Conservation (phyloP, 2,888 invertebrate species). For the Phytoseiulus persimilis region DNA sequence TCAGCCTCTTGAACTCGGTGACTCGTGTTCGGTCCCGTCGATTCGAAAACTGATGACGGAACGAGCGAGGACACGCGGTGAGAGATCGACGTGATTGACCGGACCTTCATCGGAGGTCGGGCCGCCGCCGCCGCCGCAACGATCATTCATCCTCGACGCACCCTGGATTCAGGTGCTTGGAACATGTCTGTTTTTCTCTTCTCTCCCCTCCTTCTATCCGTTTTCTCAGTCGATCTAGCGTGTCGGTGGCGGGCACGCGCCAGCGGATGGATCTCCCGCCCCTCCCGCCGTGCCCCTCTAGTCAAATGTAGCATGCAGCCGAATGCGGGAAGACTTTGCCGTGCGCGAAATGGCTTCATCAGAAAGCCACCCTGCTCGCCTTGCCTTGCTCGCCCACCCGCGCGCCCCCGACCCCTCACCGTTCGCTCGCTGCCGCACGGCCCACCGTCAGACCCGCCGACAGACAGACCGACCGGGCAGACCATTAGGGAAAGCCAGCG, state of each 20-base stretch:
- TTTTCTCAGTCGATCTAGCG: neutral
- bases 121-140: too few relatives aligned
- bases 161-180: neutral
- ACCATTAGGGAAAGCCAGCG: neutral
- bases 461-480: neutral
- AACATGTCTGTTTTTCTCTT: neutral
- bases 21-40: too few relatives aligned
- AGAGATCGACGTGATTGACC: too few relatives aligned
- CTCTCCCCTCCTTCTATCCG: neutral
- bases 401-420: neutral
- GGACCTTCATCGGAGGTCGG: too few relatives aligned
- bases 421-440: neutral
- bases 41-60: too few relatives aligned
- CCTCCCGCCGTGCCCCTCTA: neutral
- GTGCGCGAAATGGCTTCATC: constrained; percentile 5
- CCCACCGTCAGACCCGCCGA: neutral
- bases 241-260: neutral
- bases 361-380: neutral
- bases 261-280: neutral
- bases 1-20: neutral
- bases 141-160: too few relatives aligned
- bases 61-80: too few relatives aligned
- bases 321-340: neutral
- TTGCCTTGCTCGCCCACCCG: neutral
- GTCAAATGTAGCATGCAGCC: neutral